Evolutionary conservation across 2,797 vertebrate species (phyloP).

Genomic region (Gobionotothen gibberifrons): DNA sequence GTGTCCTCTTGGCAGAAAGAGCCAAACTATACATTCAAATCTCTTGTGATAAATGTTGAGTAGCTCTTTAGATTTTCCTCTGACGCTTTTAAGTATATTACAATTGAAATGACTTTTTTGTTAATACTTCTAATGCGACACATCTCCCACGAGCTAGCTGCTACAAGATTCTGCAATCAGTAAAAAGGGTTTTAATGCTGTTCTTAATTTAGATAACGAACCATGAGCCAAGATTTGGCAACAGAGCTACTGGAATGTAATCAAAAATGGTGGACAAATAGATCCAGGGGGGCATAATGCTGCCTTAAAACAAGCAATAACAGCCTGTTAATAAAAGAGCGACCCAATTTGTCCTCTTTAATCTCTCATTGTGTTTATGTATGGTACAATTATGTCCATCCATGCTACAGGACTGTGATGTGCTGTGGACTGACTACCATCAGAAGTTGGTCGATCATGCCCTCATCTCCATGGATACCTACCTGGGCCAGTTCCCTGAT

Average conservation of each 20-base stretch:
- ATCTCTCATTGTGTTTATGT: constrained; percentile 17
- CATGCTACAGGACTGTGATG: constrained; percentile 91
- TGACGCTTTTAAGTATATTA: background rate
- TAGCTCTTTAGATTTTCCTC: background rate
- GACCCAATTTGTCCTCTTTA: background rate
- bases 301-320: background rate
- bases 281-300: background rate
- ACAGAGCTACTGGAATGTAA: background rate
- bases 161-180: constrained; percentile 14
- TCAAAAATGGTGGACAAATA: background rate
- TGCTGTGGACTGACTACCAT: constrained; percentile 97
- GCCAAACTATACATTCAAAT: background rate
- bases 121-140: constrained; percentile 9
- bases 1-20: constrained; percentile 1
- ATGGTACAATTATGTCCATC: constrained; percentile 10
- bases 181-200: constrained; percentile 14
- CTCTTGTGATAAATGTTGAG: background rate
- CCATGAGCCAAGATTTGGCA: background rate
- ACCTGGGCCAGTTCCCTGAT: constrained; percentile 98
- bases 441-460: constrained; percentile 99
- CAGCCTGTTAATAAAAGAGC: too few relatives aligned
- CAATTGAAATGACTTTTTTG: constrained; percentile 7
- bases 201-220: background rate
- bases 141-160: background rate
- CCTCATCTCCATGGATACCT: constrained; percentile 98